Base-by-base conservation (phyloP, 2,113 vertebrate genomes). In the Rhombomys opimus region DNA sequence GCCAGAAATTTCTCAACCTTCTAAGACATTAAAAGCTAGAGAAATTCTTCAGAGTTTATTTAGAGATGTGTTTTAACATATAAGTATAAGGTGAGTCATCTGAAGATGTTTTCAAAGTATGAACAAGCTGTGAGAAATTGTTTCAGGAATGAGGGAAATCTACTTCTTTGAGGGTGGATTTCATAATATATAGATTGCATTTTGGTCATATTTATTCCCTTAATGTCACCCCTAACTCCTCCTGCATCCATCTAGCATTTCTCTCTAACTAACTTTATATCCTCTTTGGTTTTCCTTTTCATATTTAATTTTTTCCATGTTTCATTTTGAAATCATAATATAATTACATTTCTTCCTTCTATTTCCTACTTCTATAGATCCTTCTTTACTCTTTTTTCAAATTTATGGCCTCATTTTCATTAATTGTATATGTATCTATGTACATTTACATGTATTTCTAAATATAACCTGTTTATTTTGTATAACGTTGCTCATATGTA, bases 11-110 rank as follows among this genome's bases (percentile, higher is more conserved):
- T 52, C 30, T 25, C 54, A 75, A 32, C 59, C 12, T 91, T 38
- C 30, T 65, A 63, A 7, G 13, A 73, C 57, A 32, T 54, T 63
- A 57, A 95, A 41, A 86, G 5, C 4, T 32, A 57, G 35, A 12
- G 84, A 67, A 89, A 70, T 72, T 20, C 18, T 89, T 81, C 67
- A 70, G 30, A 22, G 8, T 81, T 96, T 41, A 89, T 57, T 89
- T 93, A 27, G 85, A 89, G 27, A 70, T 17, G 1, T 3, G 18
- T 95, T 95, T 91, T 73, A 93, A 72, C 85, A 41, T 70, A 73
- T 59, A 13, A 67, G 52, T 70, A 91, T 80, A 80, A 52, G 32
- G 41, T 52, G 0, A 91, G 1, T 2, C 22, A 25, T 15, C 46
- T 59, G 1, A 86, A 87, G 14, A 87, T 7, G 27, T 10, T 59